Conservation (phyloP, 2,113 vertebrate species). For the Gymnogyps californianus region DNA sequence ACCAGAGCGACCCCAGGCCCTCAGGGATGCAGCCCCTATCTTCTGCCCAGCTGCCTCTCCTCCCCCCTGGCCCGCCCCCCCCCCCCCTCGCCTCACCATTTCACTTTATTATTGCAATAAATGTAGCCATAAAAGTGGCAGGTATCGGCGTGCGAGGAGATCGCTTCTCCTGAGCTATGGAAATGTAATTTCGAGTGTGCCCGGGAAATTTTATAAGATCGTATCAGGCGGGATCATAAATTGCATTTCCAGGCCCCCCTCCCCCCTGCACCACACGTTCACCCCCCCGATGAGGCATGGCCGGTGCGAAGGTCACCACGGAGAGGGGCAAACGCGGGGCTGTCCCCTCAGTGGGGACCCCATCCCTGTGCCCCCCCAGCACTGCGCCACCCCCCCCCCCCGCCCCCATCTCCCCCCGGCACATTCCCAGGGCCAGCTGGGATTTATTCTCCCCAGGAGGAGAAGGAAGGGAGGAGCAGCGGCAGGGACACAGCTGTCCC, state of each 20-base stretch:
- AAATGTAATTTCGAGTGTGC: slow-evolving; percentile 73
- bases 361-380: rapidly evolving
- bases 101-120: slow-evolving; percentile 70
- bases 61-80: not conserved
- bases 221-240: slow-evolving; percentile 68
- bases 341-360: not conserved
- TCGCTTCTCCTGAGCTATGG: slow-evolving; percentile 63
- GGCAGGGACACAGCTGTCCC: not conserved
- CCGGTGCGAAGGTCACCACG: not conserved
- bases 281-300: not conserved
- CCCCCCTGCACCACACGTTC: too few species aligned
- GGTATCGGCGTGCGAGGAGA: slow-evolving; percentile 27
- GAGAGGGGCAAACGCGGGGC: not conserved
- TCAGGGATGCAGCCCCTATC: not conserved
- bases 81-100: not conserved
- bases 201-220: slow-evolving; percentile 70
- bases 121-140: slow-evolving; percentile 67
- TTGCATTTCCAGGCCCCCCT: slow-evolving; percentile 11
- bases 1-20: not conserved
- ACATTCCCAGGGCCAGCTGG: not conserved
- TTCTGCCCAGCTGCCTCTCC: not conserved
- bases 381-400: not conserved
- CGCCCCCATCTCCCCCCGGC: too few species aligned
- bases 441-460: not conserved
- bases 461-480: not conserved